phyloP scores from a whole-genome alignment of 2,797 vertebrate species.

The Oceanodroma leucorhoa region DNA sequence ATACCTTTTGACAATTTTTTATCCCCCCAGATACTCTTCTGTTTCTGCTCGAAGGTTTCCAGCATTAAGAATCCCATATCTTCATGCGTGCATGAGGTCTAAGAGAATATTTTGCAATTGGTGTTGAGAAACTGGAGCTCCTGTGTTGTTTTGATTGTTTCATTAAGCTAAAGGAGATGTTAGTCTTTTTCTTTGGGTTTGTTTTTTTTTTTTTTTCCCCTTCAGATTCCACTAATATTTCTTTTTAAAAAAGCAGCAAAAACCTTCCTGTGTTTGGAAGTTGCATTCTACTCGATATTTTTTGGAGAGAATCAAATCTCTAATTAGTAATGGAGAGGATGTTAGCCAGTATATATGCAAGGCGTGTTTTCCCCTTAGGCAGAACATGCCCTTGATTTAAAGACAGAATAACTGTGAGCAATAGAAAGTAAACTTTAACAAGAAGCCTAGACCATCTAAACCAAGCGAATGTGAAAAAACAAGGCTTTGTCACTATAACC shows the following conservation, averaged over 20 bases:
- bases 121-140: not conserved
- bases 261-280: not conserved
- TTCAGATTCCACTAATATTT: not conserved
- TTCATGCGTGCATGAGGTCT: not conserved
- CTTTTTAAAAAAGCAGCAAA: not conserved
- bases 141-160: not conserved
- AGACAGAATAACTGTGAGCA: not conserved
- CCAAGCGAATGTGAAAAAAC: not conserved
- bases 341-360: not conserved
- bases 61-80: not conserved
- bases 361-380: not conserved
- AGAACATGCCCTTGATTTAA: slow-evolving; percentile 17
- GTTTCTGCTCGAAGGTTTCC: not conserved
- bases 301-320: not conserved
- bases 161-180: not conserved
- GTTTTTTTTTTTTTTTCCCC: too few species aligned
- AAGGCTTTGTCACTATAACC: not conserved
- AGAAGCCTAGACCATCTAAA: not conserved
- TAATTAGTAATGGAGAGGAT: not conserved
- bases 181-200: not conserved
- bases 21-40: not conserved
- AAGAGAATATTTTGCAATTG: not conserved
- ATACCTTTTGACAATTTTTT: not conserved
- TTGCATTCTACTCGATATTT: not conserved
- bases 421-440: not conserved